phyloP scores from a whole-genome alignment of 2,113 vertebrate species.

The Lagopus muta region DNA sequence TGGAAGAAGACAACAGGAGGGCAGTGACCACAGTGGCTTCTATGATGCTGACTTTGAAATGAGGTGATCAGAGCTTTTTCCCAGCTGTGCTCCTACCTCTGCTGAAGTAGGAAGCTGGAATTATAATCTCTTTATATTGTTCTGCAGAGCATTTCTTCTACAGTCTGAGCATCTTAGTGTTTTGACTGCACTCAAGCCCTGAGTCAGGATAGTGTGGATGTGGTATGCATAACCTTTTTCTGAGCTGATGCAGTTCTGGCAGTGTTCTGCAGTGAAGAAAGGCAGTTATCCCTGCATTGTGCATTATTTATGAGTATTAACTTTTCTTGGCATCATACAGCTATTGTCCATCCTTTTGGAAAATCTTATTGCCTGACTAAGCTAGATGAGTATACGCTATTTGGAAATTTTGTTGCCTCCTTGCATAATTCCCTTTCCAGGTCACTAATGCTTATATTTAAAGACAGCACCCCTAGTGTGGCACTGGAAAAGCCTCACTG shows the following conservation, averaged over 20 bases:
- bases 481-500: background rate
- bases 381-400: background rate
- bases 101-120: background rate
- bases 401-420: background rate
- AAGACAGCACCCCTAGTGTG: background rate
- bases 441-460: background rate
- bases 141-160: background rate
- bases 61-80: background rate
- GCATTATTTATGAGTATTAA: background rate
- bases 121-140: background rate
- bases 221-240: background rate
- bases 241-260: background rate
- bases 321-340: background rate
- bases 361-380: background rate
- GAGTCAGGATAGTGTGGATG: background rate
- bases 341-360: background rate
- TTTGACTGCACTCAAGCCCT: background rate
- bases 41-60: background rate
- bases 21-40: background rate
- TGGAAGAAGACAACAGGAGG: background rate
- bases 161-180: background rate
- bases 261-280: background rate
- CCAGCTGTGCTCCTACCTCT: background rate
- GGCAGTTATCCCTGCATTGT: background rate
- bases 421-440: background rate